Base-by-base conservation (phyloP, 2,888 invertebrate genomes). In the Kryphioiulus occultus region DNA sequence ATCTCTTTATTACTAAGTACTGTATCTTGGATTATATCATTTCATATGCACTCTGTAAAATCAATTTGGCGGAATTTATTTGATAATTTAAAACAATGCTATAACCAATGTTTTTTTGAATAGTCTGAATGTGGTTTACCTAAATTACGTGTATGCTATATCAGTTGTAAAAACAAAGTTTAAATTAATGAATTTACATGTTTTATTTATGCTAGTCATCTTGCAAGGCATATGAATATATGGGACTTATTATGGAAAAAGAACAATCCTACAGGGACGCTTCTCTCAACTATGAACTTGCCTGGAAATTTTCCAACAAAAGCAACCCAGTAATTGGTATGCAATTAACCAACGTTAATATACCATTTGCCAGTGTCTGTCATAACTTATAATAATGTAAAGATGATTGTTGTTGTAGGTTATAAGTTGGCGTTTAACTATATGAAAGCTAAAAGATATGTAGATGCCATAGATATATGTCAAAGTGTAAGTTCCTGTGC, bases 381-480 rank as follows among this genome's bases (percentile, higher is more conserved):
- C 22, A 47, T 35, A 9, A 44, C 22, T 87, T 84, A 68, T 59
- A 35, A 19, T 44, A 26, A 19, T 59, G 4, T 85, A 26, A 42
- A 22, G 19, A 53, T 85, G 88, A 84, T 87, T 59, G 78, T 85
- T 39, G 1, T 42, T 85, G n/a, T 91, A 93, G 94, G 99, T 0
- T 98, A 96, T 92, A 99, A 98, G 92, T 93, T 99, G 42, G 98
- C 98, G 0, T 97, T 96, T 91, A 96, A 96, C 90, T 95, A 96
- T 90, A 94, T 99, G 92, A 99, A 99, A 91, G 95, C 95, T 17
- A 98, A 97, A 92, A 92, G 94, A 85, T 95, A 95, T 92, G 97
- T 98, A 0, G 97, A 98, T 90, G 98, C 99, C 26, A 97, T 99
- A 88, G 96, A 98, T 90, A 95, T 96, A 0, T 97, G 97, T 89